A percentile compares a stretch with the other conserved stretches of the same genome.
These are phyloP conservation scores for Harpagifer antarcticus DNA, from an alignment of 2,797 vertebrate species.

Conservation along the genomic window DNA sequence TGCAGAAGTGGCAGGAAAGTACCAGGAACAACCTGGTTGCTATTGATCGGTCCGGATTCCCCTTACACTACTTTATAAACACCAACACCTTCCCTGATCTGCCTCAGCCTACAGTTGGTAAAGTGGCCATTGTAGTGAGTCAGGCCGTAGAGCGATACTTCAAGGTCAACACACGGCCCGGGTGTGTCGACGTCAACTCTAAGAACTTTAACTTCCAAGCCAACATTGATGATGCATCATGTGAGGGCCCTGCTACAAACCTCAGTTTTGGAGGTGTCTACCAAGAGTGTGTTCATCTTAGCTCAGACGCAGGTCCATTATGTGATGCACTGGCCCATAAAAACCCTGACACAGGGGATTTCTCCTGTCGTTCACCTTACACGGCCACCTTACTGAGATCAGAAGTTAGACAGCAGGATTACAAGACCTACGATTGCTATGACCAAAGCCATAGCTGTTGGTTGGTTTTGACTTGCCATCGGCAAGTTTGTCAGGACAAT, in stretches of 20 bases:
- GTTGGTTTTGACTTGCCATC: constrained; percentile 62
- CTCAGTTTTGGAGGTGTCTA: constrained; percentile 92
- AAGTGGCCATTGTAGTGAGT: constrained; percentile 80
- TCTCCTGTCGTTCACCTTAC: constrained; percentile 85
- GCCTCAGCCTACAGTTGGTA: constrained; percentile 85
- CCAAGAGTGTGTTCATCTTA: constrained; percentile 82
- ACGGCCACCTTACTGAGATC: constrained; percentile 75
- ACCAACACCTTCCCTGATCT: constrained; percentile 84
- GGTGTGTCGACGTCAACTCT: constrained; percentile 85
- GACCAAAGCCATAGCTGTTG: constrained; percentile 38
- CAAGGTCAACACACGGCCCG: constrained; percentile 87
- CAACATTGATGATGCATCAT: constrained; percentile 89
- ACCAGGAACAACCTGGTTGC: constrained; percentile 90
- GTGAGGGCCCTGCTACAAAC: constrained; percentile 85
- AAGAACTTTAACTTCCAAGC: constrained; percentile 93
- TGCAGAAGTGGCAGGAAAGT: constrained; percentile 91
- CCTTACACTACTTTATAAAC: constrained; percentile 87
- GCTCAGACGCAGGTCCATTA: constrained; percentile 60
- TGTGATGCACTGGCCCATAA: constrained; percentile 85
- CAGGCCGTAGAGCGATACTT: constrained; percentile 87
- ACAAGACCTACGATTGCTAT: constrained; percentile 84
- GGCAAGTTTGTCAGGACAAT: constrained; percentile 79
- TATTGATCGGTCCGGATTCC: constrained; percentile 89
- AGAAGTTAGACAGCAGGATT: constrained; percentile 86
- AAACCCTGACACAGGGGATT: constrained; percentile 87